Conservation (phyloP, 1,140 invertebrate genomes). For the Micrasema longulum region DNA sequence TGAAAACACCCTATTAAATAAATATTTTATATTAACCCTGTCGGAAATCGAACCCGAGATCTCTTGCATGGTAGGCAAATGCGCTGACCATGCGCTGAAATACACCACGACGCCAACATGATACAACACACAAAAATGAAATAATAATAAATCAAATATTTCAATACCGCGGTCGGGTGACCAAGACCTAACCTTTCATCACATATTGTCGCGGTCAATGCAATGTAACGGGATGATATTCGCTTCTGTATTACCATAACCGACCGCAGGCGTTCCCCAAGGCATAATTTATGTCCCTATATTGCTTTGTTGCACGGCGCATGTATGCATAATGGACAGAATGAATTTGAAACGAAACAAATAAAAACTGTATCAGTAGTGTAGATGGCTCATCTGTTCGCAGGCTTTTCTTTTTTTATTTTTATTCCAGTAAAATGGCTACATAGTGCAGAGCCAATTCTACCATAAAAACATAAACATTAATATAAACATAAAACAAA, state of each 20-base stretch:
- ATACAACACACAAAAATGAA: background rate
- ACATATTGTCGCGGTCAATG: constrained; percentile 46
- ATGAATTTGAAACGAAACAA: constrained; percentile 19
- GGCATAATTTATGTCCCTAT: constrained; percentile 38
- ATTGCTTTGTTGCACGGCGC: constrained; percentile 12
- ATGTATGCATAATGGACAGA: constrained; percentile 26
- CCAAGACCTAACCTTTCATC: background rate
- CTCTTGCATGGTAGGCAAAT: too few relatives aligned
- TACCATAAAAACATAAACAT: too few relatives aligned
- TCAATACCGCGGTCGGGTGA: background rate
- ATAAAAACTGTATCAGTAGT: too few relatives aligned
- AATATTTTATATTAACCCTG: too few relatives aligned
- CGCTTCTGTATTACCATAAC: constrained; percentile 43
- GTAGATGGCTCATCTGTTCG: too few relatives aligned
- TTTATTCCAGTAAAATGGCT: too few relatives aligned
- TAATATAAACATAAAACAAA: too few relatives aligned
- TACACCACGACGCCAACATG: background rate
- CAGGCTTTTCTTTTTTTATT: too few relatives aligned
- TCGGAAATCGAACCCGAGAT: too few relatives aligned
- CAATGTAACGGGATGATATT: constrained; percentile 22
- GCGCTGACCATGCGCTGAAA: background rate
- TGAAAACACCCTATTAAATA: too few relatives aligned
- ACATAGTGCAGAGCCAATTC: too few relatives aligned
- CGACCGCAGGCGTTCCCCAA: constrained; percentile 36
- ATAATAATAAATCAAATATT: background rate